A percentile compares a stretch with the other conserved stretches of the same genome.
phyloP scores from a whole-genome alignment of 2,888 invertebrate species.

The Seira ritae region DNA sequence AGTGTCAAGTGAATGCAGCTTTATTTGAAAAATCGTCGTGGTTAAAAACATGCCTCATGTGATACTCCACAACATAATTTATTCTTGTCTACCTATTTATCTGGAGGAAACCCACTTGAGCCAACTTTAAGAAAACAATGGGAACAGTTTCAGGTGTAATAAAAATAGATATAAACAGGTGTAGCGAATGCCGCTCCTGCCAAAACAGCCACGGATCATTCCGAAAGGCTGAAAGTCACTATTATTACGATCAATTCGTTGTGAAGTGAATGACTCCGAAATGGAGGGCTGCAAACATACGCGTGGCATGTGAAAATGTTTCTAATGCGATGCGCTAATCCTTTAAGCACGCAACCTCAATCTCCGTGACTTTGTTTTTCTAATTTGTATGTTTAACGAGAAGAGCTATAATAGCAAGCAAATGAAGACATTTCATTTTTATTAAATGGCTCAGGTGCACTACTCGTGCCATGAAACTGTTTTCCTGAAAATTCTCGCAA shows the following conservation, averaged over 20 bases:
- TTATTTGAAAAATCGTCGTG: not conserved
- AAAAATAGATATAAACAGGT: constrained; percentile 42
- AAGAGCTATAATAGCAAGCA: not conserved
- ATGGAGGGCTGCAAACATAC: not conserved
- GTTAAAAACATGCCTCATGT: not conserved
- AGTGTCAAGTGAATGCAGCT: not conserved
- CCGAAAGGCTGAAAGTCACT: constrained; percentile 23
- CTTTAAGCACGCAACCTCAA: not conserved
- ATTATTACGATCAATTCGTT: constrained; percentile 49
- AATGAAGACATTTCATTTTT: constrained; percentile 8
- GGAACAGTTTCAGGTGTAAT: constrained; percentile 47
- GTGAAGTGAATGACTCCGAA: constrained; percentile 47
- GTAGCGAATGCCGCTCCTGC: constrained; percentile 13
- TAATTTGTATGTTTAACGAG: not conserved
- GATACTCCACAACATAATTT: too few relatives aligned
- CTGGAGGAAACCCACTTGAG: not conserved
- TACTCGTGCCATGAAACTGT: not conserved
- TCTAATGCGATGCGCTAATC: not conserved
- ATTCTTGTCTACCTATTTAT: too few relatives aligned
- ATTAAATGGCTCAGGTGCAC: not conserved
- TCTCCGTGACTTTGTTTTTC: constrained; percentile 21
- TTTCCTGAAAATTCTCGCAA: too few relatives aligned
- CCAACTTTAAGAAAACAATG: constrained; percentile 42
- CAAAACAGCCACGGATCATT: constrained; percentile 3
- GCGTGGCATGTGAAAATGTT: not conserved